Conservation (phyloP, 1,140 invertebrate genomes). For the Phocides pigmalion region DNA sequence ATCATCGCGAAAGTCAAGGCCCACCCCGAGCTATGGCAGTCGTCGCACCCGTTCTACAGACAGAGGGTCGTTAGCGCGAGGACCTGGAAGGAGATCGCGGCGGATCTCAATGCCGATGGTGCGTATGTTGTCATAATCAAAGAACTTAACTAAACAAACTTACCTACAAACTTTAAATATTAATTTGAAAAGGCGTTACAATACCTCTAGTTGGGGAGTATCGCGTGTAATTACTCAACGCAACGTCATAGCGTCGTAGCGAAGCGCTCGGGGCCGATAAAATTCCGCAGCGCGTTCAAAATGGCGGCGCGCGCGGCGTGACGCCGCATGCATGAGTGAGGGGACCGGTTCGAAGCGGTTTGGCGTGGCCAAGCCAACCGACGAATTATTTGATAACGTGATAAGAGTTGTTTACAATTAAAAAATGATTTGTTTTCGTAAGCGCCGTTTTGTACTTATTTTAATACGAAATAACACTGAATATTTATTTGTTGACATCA, state of each 20-base stretch:
- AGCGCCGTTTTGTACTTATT: neutral
- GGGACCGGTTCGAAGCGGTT: conserved; percentile 23
- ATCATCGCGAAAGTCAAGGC: conserved; percentile 40
- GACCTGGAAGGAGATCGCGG: conserved; percentile 38
- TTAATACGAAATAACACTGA: neutral
- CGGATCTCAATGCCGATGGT: conserved; percentile 38
- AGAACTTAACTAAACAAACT: no score
- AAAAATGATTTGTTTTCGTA: neutral
- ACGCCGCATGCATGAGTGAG: conserved; percentile 20
- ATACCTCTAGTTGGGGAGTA: neutral
- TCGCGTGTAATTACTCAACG: conserved; percentile 7
- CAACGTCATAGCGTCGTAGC: conserved; percentile 2
- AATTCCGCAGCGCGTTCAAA: conserved; percentile 30
- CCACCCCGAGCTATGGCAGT: conserved; percentile 38
- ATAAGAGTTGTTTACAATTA: conserved; percentile 22
- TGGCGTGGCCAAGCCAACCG: neutral
- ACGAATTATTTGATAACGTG: conserved; percentile 9
- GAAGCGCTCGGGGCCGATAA: conserved; percentile 19
- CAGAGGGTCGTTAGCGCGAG: conserved; percentile 15
- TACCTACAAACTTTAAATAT: no score
- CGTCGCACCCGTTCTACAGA: conserved; percentile 35
- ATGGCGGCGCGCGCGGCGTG: conserved; percentile 31
- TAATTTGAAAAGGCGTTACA: no score
- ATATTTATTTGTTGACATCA: no score
- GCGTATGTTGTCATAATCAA: conserved; percentile 13